Conservation (phyloP, 2,797 vertebrate genomes). For the Chromis chromis region DNA sequence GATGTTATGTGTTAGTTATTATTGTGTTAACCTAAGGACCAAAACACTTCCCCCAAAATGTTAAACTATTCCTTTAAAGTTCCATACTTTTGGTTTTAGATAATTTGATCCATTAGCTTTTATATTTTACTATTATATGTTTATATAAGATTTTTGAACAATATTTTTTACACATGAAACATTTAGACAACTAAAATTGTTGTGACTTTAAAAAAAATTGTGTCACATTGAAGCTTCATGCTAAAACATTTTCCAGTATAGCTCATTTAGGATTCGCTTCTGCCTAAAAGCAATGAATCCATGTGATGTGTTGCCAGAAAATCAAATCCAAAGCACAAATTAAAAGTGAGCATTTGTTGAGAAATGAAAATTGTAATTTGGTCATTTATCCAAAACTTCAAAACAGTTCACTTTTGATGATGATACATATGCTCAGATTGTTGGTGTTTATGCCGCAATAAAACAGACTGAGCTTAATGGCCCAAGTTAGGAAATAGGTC, state of each 20-base stretch:
- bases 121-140: not conserved
- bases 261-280: no score
- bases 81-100: not conserved
- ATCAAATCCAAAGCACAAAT: not conserved
- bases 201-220: no score
- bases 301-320: not conserved
- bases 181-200: not conserved
- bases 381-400: not conserved
- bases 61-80: not conserved
- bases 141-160: no score
- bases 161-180: no score
- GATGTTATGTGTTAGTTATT: no score
- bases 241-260: no score
- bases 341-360: not conserved
- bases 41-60: not conserved
- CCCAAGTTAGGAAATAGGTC: not conserved
- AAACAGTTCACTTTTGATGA: constrained; percentile 8
- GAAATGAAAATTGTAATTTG: not conserved
- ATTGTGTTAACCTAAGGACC: no score
- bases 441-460: not conserved
- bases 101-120: not conserved
- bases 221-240: no score
- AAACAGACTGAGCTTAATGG: constrained; percentile 1
- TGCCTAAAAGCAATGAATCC: not conserved
- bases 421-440: not conserved